Conservation (phyloP, 2,797 vertebrate genomes). For the Tragopan temminckii region DNA sequence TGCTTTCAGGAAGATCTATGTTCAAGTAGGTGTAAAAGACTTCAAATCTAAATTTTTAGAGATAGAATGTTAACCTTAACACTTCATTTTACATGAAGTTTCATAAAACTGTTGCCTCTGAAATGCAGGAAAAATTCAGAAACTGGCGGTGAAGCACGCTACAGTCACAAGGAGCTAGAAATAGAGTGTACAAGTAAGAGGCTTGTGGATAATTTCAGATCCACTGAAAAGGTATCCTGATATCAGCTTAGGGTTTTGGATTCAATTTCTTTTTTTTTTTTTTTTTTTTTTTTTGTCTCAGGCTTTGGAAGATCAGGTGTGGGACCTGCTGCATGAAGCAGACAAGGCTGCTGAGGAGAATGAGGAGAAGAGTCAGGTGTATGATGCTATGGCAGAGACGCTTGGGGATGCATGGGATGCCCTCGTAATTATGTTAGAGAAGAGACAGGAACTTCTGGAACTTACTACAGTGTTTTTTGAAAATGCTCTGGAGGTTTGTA, state of each 20-base stretch:
- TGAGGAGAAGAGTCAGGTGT: slow-evolving; percentile 81
- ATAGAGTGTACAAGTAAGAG: background rate
- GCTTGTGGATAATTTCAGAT: background rate
- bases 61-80: background rate
- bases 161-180: background rate
- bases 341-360: slow-evolving; percentile 85
- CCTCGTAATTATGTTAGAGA: slow-evolving; percentile 84
- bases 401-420: slow-evolving; percentile 86
- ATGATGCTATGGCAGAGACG: slow-evolving; percentile 88
- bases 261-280: too few relatives aligned
- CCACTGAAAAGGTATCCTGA: background rate
- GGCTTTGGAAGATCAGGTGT: slow-evolving; percentile 86
- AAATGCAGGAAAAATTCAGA: background rate
- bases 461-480: slow-evolving; percentile 87
- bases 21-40: background rate
- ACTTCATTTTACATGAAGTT: background rate
- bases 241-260: background rate
- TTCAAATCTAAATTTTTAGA: background rate
- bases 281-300: background rate
- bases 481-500: slow-evolving; percentile 86
- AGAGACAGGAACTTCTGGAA: slow-evolving; percentile 82
- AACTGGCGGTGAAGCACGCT: background rate
- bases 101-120: background rate
- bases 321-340: slow-evolving; percentile 85
- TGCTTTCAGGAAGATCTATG: background rate